These are phyloP conservation scores for Patiria pectinifera DNA, from an alignment of 53 echinoderm and acorn worm species.

Conservation along the genomic window DNA sequence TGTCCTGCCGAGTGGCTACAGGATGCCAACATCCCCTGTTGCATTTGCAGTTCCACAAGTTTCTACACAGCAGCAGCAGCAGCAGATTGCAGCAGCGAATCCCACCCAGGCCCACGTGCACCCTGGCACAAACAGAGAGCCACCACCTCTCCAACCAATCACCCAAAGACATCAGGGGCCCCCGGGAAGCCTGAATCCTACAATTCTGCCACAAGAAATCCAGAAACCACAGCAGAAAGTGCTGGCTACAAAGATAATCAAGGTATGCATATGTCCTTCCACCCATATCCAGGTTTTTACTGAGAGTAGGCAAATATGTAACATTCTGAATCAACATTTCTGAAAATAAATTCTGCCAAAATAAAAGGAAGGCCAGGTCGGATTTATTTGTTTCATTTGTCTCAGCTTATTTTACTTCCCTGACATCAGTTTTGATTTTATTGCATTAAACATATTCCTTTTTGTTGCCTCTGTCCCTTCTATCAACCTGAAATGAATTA, in stretches of 20 bases:
- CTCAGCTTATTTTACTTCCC: no score
- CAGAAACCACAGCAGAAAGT: conserved; percentile 37
- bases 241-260: conserved; percentile 51
- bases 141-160: conserved; percentile 29
- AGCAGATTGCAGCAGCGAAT: not conserved
- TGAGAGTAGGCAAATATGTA: no score
- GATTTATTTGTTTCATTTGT: no score
- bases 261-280: conserved; percentile 1
- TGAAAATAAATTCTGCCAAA: no score
- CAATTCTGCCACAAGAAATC: not conserved
- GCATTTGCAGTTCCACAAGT: not conserved
- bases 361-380: no score
- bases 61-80: not conserved
- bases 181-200: conserved; percentile 7
- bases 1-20: conserved; percentile 17
- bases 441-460: no score
- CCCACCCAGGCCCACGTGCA: not conserved
- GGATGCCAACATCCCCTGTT: not conserved
- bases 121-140: conserved; percentile 15
- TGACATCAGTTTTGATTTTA: no score
- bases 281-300: not conserved
- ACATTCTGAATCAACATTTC: no score
- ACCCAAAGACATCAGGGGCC: not conserved
- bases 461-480: no score
- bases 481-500: no score